Conservation (phyloP, 2,888 invertebrate genomes). For the Hyposoter dolosus region DNA sequence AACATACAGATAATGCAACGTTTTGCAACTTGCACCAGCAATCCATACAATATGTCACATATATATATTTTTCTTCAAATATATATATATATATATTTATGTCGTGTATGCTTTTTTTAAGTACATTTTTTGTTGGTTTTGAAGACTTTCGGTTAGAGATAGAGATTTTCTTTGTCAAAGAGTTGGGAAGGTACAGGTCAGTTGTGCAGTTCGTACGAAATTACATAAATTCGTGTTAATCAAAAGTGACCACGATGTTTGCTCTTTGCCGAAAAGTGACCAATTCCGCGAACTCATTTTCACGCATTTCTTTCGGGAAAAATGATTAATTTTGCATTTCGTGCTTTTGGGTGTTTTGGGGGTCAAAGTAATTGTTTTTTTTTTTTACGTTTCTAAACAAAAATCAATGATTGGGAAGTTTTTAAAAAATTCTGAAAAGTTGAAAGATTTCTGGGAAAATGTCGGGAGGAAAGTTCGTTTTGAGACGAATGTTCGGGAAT, state of each 20-base stretch:
- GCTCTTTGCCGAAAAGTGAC: neutral
- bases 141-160: conserved; percentile 82
- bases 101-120: conserved; percentile 59
- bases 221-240: conserved; percentile 55
- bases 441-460: neutral
- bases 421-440: too few species aligned
- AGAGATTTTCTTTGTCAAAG: conserved; percentile 74
- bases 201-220: conserved; percentile 68
- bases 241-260: conserved; percentile 2
- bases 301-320: neutral
- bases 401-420: too few species aligned
- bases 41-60: conserved; percentile 76
- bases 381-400: too few species aligned
- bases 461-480: neutral
- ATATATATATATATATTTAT: conserved; percentile 70
- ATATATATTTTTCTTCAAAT: conserved; percentile 67
- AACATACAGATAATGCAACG: conserved; percentile 82
- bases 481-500: neutral
- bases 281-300: neutral
- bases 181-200: conserved; percentile 76
- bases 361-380: too few species aligned
- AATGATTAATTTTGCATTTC: neutral
- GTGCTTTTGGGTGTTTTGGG: too few species aligned
- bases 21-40: conserved; percentile 80
- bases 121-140: conserved; percentile 73